Evolutionary conservation across 2,797 vertebrate species (phyloP).

Genomic region (Sebastes goodei): DNA sequence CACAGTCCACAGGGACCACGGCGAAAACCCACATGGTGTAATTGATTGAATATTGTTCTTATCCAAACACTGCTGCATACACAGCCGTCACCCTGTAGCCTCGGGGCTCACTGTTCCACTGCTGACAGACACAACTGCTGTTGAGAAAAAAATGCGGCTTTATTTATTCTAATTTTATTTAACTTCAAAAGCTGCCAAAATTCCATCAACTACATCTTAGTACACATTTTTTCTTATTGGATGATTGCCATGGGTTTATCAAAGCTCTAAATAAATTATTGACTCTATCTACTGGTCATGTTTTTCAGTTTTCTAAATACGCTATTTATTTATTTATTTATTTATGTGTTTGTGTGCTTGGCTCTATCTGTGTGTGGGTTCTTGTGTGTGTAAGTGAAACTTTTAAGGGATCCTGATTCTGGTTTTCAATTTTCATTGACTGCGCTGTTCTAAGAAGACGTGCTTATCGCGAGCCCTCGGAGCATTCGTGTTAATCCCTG

Average conservation of each 20-base stretch:
- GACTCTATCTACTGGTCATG: neutral
- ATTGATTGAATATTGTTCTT: slow-evolving; percentile 44
- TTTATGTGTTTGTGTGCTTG: neutral
- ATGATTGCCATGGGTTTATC: slow-evolving; percentile 26
- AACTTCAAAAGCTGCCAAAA: slow-evolving; percentile 21
- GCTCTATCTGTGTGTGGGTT: neutral
- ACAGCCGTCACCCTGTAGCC: slow-evolving; percentile 26
- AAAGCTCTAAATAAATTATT: slow-evolving; percentile 39
- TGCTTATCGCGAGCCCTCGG: slow-evolving; percentile 61
- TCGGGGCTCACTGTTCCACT: slow-evolving; percentile 18
- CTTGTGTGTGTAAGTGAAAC: slow-evolving; percentile 45
- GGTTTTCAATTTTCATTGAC: slow-evolving; percentile 56
- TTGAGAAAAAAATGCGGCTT: neutral
- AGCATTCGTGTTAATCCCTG: slow-evolving; percentile 67
- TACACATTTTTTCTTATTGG: neutral
- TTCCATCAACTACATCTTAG: neutral
- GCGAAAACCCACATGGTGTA: slow-evolving; percentile 30
- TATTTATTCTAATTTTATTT: slow-evolving; percentile 25
- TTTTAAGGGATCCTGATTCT: slow-evolving; percentile 57
- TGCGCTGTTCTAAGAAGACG: slow-evolving; percentile 56
- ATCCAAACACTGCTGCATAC: slow-evolving; percentile 28
- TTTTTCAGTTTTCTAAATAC: slow-evolving; percentile 11
- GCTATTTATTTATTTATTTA: neutral
- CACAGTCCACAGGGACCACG: slow-evolving; percentile 9
- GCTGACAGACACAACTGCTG: slow-evolving; percentile 29